Base-by-base conservation (phyloP, 2,113 vertebrate genomes). In the Siniperca knerii region DNA sequence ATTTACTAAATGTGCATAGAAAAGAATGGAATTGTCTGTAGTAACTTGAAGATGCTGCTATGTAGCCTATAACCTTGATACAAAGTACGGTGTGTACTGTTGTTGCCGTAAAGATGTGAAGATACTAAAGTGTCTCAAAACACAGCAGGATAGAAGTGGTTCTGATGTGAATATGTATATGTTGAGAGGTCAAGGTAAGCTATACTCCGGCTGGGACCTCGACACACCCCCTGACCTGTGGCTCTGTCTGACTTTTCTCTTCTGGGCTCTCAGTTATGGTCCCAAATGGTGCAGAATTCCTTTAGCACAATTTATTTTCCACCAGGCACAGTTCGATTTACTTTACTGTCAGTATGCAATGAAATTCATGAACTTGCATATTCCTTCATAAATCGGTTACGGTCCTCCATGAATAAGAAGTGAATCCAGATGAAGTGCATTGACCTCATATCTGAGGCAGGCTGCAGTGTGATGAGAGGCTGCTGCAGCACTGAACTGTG, bases 281-380 rank as follows among this genome's bases (percentile, higher is more conserved):
- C 9, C n/a, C 25, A 12, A 46, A 60, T 25, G 1, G 10, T 46
- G n/a, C 58, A 46, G 44, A 64, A 64, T 37, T 61, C 25, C n/a
- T 46, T 61, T 18, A 7, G 55, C 9, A 44, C 16, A 46, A 20
- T 60, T 1, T 50, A 50, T 76, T 64, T 52, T 65, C 16, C 42
- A 35, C 42, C n/a, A 46, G 40, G 16, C 73, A 40, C 4, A 66
- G 10, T 61, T 52, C 18, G 6, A 64, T 71, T 46, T 66, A 75
- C 66, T 60, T 66, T 20, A 23, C 23, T 23, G 46, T 58, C 73
- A 42, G 16, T 68, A 50, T 69, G 54, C 55, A 55, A 1, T 46
- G 21, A 23, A 40, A 73, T 80, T 18, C 23, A 73, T 54, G 11
- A 72, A 65, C 12, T 37, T 77, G 15, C 72, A 69, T 52, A 52